phyloP scores from a whole-genome alignment of 2,113 vertebrate species.

The Jaculus jaculus region DNA sequence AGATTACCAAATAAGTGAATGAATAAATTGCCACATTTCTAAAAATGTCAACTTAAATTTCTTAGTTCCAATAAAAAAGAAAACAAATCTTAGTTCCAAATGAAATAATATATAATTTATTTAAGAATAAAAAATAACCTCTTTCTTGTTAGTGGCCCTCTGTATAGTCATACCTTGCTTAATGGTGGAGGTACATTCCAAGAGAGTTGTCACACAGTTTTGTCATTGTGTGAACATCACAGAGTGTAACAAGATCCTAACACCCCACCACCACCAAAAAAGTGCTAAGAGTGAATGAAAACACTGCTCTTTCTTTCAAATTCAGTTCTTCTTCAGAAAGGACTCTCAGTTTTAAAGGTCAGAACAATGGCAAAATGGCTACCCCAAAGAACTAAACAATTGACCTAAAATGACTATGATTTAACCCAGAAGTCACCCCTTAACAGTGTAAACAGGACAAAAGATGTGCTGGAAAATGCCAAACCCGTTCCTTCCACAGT shows the following conservation, averaged over 20 bases:
- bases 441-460: background rate
- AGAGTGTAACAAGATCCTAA: too few species aligned
- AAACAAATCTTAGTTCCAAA: background rate
- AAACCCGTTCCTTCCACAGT: background rate
- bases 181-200: background rate
- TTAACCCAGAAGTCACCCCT: background rate
- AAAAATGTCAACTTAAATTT: background rate
- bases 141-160: background rate
- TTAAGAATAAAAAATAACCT: slow-evolving; percentile 8
- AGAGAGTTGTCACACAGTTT: background rate
- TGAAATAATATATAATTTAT: slow-evolving; percentile 28
- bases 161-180: background rate
- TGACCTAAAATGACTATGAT: background rate
- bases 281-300: background rate
- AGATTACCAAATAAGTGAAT: background rate
- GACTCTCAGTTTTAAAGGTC: slow-evolving; percentile 7
- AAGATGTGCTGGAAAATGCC: background rate
- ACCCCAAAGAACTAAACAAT: background rate
- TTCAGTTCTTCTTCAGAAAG: slow-evolving; percentile 27
- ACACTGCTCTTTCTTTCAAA: background rate
- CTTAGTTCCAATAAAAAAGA: too few species aligned
- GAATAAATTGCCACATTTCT: background rate
- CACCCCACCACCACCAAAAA: background rate
- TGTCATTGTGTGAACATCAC: background rate
- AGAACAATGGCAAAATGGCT: background rate